Evolutionary conservation across 1,140 invertebrate species (phyloP), one percentile per base, ranked within the genome.

Genomic region (Xylocopa sonorina): DNA sequence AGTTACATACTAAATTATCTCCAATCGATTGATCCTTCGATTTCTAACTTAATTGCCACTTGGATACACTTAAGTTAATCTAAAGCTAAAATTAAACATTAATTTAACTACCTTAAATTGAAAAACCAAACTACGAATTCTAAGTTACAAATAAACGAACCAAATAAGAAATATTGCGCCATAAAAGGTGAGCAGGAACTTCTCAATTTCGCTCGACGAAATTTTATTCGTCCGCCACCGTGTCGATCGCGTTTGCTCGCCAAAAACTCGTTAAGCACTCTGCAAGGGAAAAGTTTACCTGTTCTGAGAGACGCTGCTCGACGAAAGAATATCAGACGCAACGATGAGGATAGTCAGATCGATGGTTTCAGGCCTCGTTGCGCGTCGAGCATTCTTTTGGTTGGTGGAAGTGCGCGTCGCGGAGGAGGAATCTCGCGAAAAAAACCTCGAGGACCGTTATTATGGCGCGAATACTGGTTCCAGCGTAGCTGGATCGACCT

Each of bases 391-490:
- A 29, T 41, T 55, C 27, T 29, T 29, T 75, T 29, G 74, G 60
- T 77, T 66, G 53, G 58, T 77, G 58, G 21, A 27, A 41, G 27
- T 48, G 29, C 48, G n/a, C 27, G 46, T 16, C n/a, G n/a, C n/a
- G 24, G 9, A 12, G 27, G 51, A 58, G n/a, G 58, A 77, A 29
- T 48, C 57, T 32, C 38, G 7, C n/a, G n/a, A n/a, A n/a, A n/a
- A n/a, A 38, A 76, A 76, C 14, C 38, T 53, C 16, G 64, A n/a
- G n/a, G 0, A 58, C 41, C 32, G 74, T 77, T 77, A 58, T 77
- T 69, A 58, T 38, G 46, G 7, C 41, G 9, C 29, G n/a, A 21
- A 41, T 46, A 38, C 69, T n/a, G 43, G 43, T 69, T 77, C 50
- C 43, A 69, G 18, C 41, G 14, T 41, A 46, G 53, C 29, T 38